Base-by-base conservation (phyloP, 2,888 invertebrate genomes). In the Cotesia congregata region DNA sequence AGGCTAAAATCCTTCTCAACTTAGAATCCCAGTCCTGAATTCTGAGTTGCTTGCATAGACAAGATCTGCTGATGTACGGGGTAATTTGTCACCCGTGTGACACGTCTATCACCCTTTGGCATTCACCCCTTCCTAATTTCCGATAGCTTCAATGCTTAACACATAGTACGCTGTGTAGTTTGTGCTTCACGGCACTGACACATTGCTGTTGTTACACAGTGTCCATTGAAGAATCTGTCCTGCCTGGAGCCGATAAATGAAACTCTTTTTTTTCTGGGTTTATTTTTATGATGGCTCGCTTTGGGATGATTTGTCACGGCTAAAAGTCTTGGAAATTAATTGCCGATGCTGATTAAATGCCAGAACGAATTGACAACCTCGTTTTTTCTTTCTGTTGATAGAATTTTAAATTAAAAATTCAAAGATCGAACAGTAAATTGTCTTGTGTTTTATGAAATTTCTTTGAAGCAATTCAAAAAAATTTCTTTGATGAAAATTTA, bases 21-120 rank as follows among this genome's bases (percentile, higher is more conserved):
- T 30, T 30, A 30, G 30, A 30, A 30, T 30, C 3, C 30, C 30
- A 30, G 3, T 30, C 30, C 30, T 30, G 30, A 30, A 3, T 30
- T 30, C 30, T 20, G 20, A 20, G 20, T 20, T 20, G n/a, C 2
- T 30, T 30, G 30, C 30, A 30, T 30, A 30, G 30, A 41, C 15
- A 30, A 40, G 72, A 41, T 71, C 67, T 17, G 73, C 50, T 65
- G 65, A 73, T 30, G 30, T 30, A 30, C 30, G 30, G 60, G 78
- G 76, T 80, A 83, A 83, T 82, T 81, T 82, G 83, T 83, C 80
- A 81, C 79, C 78, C 79, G 79, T 80, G 83, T 84, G 84, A 84
- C 84, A 81, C 78, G 78, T 83, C 83, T 82, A 84, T 84, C 83
- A 84, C 83, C 80, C 74, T 78, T 77, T 75, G 67, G 68, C 67